Evolutionary conservation across 2,797 vertebrate genomes (phyloP), one percentile per base, ranked within the genome.

Genomic region (Catostomus latipinnis): DNA sequence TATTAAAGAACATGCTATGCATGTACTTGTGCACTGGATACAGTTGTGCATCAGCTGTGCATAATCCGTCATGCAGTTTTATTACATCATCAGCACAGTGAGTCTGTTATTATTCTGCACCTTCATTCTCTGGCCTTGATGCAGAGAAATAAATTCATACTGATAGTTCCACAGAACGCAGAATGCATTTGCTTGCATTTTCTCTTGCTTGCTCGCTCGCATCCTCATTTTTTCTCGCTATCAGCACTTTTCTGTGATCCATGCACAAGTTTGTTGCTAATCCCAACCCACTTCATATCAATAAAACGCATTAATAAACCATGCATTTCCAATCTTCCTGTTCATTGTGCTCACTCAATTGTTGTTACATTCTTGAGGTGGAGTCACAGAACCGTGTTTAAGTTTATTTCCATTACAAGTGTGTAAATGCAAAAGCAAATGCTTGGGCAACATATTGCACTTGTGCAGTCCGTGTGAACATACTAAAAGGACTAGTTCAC

Each of bases 111-210:
- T 50, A 56, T 49, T 16, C 14, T 10, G 50, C 8, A 43, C 6
- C 6, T 79, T 54, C 16, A 49, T 66, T 72, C 16, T 54, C 22
- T 16, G 56, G 75, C 69, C 62, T 82, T 72, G 34, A 82, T 82
- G 57, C 68, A 60, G 69, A 61, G 34, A 66, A 62, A 65, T 60
- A 60, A 6, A 72, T 78, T 9, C 13, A 46, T 18, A 67, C 54
- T 72, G 61, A 71, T 53, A 61, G 61, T 61, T 34, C 60, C 74
- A 77, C 49, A 3, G 34, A 62, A 62, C 49, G 79, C 65, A 70
- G 34, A 75, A 69, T 54, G 71, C 16, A 75, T 10, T 49, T 5
- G 9, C 14, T 63, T 56, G 52, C 82, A 56, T 14, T 81, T 70
- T 74, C 56, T 74, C 70, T 50, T 16, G 62, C 61, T 16, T 9